Conservation (phyloP, 1,140 invertebrate species). For the Hormaphis cornu region DNA sequence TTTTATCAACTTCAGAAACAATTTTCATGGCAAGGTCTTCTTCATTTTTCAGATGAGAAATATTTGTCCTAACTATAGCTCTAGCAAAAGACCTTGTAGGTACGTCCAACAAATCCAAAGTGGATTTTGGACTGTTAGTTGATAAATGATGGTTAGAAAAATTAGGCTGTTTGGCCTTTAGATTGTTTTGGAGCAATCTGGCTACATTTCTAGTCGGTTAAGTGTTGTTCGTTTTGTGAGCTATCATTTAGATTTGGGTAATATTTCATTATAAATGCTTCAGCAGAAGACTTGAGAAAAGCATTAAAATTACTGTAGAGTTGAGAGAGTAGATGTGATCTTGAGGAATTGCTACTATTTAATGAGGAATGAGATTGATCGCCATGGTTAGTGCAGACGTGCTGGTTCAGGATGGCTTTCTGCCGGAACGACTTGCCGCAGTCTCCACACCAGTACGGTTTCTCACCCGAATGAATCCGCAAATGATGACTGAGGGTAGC, state of each 20-base stretch:
- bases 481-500: constrained; percentile 82
- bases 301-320: constrained; percentile 34
- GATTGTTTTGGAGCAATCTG: constrained; percentile 19
- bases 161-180: constrained; percentile 7
- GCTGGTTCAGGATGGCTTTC: constrained; percentile 89
- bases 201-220: constrained; percentile 22
- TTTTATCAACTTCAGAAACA: constrained; percentile 10
- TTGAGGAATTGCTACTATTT: constrained; percentile 35
- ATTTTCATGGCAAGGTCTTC: not conserved
- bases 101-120: not conserved
- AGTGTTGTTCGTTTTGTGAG: constrained; percentile 17
- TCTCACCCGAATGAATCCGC: constrained; percentile 85
- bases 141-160: not conserved
- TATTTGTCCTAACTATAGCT: not conserved
- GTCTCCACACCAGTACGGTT: constrained; percentile 83
- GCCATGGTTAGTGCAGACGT: constrained; percentile 91
- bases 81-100: constrained; percentile 4
- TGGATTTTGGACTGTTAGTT: not conserved
- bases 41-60: not conserved
- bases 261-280: constrained; percentile 26
- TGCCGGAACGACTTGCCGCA: constrained; percentile 89
- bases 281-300: constrained; percentile 28
- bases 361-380: constrained; percentile 52
- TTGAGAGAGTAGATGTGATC: constrained; percentile 40
- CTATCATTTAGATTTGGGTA: constrained; percentile 8